Evolutionary conservation across 2,888 invertebrate species (phyloP).

Genomic region (Theristus sp.): DNA sequence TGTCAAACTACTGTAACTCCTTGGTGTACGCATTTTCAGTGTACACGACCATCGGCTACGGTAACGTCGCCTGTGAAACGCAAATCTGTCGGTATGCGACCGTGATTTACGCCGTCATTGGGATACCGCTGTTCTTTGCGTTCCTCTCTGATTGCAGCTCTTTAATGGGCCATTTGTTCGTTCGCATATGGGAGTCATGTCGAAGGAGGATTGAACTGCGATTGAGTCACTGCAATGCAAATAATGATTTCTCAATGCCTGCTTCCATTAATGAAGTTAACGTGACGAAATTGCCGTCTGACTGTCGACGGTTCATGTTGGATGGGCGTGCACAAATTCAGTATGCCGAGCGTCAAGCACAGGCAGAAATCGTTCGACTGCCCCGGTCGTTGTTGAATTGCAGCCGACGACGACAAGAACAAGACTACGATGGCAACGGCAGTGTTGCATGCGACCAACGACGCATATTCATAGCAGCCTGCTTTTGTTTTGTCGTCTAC

Average conservation of each 20-base stretch:
- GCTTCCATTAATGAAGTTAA: too few species aligned
- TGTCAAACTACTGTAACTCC: conserved; percentile 19
- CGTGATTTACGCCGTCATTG: conserved; percentile 17
- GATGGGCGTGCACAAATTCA: background rate
- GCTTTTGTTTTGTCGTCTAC: conserved; percentile 15
- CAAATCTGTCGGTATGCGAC: conserved; percentile 14
- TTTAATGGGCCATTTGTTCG: conserved; percentile 2
- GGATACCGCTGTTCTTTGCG: conserved; percentile 20
- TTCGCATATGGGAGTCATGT: background rate
- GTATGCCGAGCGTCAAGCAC: background rate
- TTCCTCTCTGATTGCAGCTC: conserved; percentile 20
- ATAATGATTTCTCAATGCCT: background rate
- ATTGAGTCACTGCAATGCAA: background rate
- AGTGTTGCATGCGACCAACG: conserved; percentile 8
- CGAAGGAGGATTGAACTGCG: background rate
- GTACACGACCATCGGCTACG: conserved; percentile 23
- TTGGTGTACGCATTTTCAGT: conserved; percentile 19
- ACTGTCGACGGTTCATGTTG: too few species aligned
- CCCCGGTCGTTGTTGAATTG: background rate
- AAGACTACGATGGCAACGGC: background rate
- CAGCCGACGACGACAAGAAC: background rate
- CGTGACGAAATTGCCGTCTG: too few species aligned
- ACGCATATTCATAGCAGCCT: conserved; percentile 15
- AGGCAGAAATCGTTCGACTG: too few species aligned
- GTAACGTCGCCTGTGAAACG: conserved; percentile 19